Evolutionary conservation across 2,888 invertebrate species (phyloP), one percentile per base, ranked within the genome.

Genomic region (Mellilla xanthometata): DNA sequence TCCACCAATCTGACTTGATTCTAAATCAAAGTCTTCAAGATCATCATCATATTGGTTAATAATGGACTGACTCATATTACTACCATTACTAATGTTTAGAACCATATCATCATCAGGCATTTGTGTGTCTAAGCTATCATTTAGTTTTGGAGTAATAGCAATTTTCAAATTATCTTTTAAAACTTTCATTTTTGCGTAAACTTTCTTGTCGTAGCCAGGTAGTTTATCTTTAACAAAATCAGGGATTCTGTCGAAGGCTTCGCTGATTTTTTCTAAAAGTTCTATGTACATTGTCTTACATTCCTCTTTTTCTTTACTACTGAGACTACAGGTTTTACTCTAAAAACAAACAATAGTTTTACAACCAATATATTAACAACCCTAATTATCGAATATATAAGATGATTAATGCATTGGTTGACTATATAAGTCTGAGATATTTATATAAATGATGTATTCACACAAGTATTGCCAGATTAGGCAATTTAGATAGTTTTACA

Each of bases 201-300:
- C 86, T 28, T 77, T 82, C 11, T 74, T 72, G 56, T 93, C 90
- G 64, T 93, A 93, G 0, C 92, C 92, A 1, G 92, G 92, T 39
- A 94, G 91, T 52, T 91, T 87, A 56, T 90, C 86, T 52, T 93
- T 91, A 27, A 93, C 89, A 51, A 90, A 81, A 8, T 91, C 76
- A 1, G 94, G 94, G 57, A 94, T 92, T 76, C 91, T 91, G 56
- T 92, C 92, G 54, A 94, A 90, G 0, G 93, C 91, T 12, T 76
- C 77, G 50, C 88, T 91, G 60, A 92, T 91, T 75, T 92, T 93
- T 60, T 94, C 93, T 61, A 93, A 73, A 26, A 94, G 67, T 59
- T 93, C 90, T 52, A 91, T 81, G 54, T 94, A 92, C 50, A 91
- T 83, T 38, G 80, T 76, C 70, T 91, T 92, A 40, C 83, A 87